Evolutionary conservation across 2,888 invertebrate species (phyloP).

Genomic region (Antitype chi): DNA sequence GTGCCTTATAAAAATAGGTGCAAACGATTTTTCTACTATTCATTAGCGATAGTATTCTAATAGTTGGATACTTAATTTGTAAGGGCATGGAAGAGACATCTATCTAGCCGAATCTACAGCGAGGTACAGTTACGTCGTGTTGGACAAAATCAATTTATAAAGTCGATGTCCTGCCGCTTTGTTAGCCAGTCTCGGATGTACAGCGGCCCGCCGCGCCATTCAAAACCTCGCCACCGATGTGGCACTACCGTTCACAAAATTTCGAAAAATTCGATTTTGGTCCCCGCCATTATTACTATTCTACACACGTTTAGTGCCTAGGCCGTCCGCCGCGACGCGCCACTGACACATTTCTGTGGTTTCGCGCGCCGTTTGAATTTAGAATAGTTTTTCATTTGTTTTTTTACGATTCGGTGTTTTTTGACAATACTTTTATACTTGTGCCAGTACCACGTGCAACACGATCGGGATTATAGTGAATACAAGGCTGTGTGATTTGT

Average conservation of each 20-base stretch:
- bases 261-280: constrained; percentile 82
- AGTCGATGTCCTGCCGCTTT: constrained; percentile 88
- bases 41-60: constrained; percentile 36
- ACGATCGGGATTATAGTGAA: constrained; percentile 74
- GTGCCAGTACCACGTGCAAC: constrained; percentile 78
- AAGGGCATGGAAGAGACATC: constrained; percentile 64
- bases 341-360: constrained; percentile 90
- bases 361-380: constrained; percentile 89
- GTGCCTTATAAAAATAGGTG: constrained; percentile 11
- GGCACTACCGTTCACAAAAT: constrained; percentile 85
- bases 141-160: constrained; percentile 89
- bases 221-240: constrained; percentile 84
- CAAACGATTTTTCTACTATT: background rate
- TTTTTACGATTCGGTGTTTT: constrained; percentile 80
- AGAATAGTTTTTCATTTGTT: constrained; percentile 82
- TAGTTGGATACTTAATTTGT: constrained; percentile 27
- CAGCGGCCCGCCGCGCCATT: constrained; percentile 83
- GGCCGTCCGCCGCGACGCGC: constrained; percentile 87
- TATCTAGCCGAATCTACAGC: constrained; percentile 68
- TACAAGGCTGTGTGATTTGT: constrained; percentile 67
- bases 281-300: constrained; percentile 81
- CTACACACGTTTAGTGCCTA: constrained; percentile 84
- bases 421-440: constrained; percentile 76
- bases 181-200: constrained; percentile 84
- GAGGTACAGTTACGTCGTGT: constrained; percentile 84